These are phyloP conservation scores for Petrocephalus zakoni DNA, from an alignment of 2,113 vertebrate genomes.

Conservation along the genomic window DNA sequence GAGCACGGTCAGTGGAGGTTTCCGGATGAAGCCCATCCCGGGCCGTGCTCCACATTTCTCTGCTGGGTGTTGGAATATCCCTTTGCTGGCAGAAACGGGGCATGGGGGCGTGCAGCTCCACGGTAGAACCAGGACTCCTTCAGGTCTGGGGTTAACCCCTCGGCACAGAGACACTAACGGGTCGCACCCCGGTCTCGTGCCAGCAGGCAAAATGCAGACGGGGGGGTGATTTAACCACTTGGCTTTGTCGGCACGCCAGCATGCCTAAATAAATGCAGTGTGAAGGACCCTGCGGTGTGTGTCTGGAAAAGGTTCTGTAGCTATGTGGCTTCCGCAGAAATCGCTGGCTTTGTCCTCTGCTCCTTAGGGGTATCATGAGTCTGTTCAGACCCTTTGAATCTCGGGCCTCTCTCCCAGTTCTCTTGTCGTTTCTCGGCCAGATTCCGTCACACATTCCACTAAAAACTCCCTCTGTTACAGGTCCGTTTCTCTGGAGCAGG, in stretches of 20 bases:
- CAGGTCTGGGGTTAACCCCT: slow-evolving; percentile 33
- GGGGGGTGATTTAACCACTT: neutral
- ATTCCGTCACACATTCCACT: neutral
- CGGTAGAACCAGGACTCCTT: slow-evolving; percentile 55
- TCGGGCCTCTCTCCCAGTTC: neutral
- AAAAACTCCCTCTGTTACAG: neutral
- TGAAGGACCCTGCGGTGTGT: neutral
- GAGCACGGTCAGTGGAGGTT: neutral
- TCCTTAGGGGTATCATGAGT: neutral
- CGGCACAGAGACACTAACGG: neutral
- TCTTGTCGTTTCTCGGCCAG: neutral
- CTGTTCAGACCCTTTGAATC: neutral
- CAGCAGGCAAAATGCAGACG: too few species aligned
- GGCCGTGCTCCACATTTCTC: slow-evolving; percentile 51
- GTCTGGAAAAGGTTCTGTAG: neutral
- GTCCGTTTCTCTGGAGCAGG: neutral
- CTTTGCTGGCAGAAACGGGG: slow-evolving; percentile 49
- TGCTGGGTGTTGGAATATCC: slow-evolving; percentile 46
- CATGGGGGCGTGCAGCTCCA: slow-evolving; percentile 35
- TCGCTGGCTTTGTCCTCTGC: neutral
- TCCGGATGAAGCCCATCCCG: slow-evolving; percentile 26
- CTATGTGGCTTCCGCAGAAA: neutral
- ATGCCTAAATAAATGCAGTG: neutral
- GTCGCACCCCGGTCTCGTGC: neutral
- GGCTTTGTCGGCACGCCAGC: neutral